phyloP scores from a whole-genome alignment of 2,113 vertebrate species.

The Halichoeres trimaculatus region DNA sequence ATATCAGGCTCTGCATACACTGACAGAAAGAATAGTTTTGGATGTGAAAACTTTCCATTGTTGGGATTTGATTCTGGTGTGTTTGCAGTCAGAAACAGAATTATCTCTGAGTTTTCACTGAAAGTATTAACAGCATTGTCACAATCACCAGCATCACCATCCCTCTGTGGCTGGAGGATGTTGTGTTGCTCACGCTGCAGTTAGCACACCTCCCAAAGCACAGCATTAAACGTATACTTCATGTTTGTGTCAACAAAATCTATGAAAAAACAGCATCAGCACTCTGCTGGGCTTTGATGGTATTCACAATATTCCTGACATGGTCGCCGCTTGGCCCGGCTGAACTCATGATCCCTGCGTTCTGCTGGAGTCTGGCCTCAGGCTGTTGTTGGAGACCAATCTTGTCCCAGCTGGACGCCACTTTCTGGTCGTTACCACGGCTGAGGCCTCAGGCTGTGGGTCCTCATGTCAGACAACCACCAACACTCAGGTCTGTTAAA shows the following conservation, averaged over 20 bases:
- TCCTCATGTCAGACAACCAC: not conserved
- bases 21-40: not conserved
- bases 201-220: not conserved
- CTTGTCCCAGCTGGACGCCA: slow-evolving; percentile 35
- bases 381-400: slow-evolving; percentile 44
- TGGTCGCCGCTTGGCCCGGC: not conserved
- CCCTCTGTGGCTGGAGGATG: not conserved
- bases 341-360: slow-evolving; percentile 2
- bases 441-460: slow-evolving; percentile 20
- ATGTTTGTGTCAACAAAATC: not conserved
- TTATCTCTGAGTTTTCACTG: not conserved
- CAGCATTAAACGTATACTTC: not conserved
- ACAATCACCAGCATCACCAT: not conserved
- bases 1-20: not conserved
- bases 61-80: not conserved
- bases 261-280: slow-evolving; percentile 21
- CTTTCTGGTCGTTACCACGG: slow-evolving; percentile 4
- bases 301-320: not conserved
- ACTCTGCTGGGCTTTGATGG: slow-evolving; percentile 6
- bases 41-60: not conserved
- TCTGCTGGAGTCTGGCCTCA: slow-evolving; percentile 32
- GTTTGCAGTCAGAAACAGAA: not conserved
- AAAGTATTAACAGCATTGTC: not conserved
- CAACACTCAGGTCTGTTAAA: slow-evolving; percentile 4
- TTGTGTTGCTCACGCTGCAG: not conserved